A percentile compares a stretch with the other conserved stretches of the same genome.
These are phyloP conservation scores for Latrodectus hesperus DNA, from an alignment of 2,888 invertebrate genomes.

Conservation along the genomic window DNA sequence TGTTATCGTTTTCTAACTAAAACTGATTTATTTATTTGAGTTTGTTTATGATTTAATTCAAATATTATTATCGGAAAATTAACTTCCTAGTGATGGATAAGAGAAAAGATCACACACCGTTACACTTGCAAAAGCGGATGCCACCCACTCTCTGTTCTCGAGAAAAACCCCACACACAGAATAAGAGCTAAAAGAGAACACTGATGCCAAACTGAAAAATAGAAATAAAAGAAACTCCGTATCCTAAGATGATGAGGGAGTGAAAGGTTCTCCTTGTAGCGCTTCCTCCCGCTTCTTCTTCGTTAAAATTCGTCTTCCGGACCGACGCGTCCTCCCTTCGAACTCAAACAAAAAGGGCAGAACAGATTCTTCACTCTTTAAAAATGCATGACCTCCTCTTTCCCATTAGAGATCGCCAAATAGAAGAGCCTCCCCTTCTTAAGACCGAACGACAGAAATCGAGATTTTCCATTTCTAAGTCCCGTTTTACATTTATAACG, in stretches of 20 bases:
- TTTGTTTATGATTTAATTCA: too few species aligned
- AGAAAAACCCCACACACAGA: neutral
- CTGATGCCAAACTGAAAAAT: neutral
- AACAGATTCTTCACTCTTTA: conserved; percentile 31
- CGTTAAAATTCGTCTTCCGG: conserved; percentile 65
- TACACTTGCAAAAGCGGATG: too few species aligned
- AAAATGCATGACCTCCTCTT: conserved; percentile 43
- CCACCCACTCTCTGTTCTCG: too few species aligned
- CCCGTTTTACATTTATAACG: conserved; percentile 65
- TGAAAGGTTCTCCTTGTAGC: conserved; percentile 65
- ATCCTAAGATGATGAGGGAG: conserved; percentile 9
- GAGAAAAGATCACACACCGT: too few species aligned
- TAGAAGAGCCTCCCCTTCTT: neutral
- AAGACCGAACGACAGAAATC: neutral
- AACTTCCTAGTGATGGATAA: too few species aligned
- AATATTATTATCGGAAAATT: too few species aligned
- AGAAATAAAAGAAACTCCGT: conserved; percentile 16
- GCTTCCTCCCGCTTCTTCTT: conserved; percentile 22
- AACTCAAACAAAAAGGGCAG: conserved; percentile 60
- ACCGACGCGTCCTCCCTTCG: conserved; percentile 20
- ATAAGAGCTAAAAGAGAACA: neutral
- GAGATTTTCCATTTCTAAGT: conserved; percentile 43
- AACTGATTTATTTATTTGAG: too few species aligned
- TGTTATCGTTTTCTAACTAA: too few species aligned
- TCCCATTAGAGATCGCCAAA: conserved; percentile 51